These are phyloP conservation scores for Drosophila leonis DNA, from an alignment of 2,888 invertebrate species.

Conservation along the genomic window DNA sequence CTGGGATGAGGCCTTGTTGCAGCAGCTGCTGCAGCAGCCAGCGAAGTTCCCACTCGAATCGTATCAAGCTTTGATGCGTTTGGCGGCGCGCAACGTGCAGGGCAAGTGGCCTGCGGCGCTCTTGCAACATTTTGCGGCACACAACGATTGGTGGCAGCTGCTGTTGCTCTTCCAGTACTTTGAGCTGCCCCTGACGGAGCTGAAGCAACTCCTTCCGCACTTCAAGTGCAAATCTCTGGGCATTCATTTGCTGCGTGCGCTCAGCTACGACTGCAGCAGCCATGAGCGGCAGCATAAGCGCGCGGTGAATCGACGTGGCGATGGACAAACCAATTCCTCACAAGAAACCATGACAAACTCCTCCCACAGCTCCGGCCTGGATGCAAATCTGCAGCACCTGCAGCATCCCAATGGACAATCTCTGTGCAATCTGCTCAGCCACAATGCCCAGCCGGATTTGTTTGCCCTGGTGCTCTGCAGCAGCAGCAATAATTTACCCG, in stretches of 20 bases:
- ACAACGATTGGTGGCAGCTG: conserved; percentile 90
- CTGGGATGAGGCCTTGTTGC: conserved; percentile 69
- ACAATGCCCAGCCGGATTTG: conserved; percentile 74
- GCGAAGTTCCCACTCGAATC: conserved; percentile 76
- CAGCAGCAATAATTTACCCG: conserved; percentile 72
- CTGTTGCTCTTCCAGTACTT: conserved; percentile 90
- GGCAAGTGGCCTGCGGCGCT: conserved; percentile 80
- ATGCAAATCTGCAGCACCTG: conserved; percentile 57
- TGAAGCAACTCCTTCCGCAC: conserved; percentile 70
- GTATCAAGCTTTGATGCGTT: conserved; percentile 81
- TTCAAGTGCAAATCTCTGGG: conserved; percentile 78
- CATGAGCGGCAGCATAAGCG: conserved; percentile 59
- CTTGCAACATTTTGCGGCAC: conserved; percentile 87
- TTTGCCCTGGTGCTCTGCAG: conserved; percentile 84
- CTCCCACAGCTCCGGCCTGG: conserved; percentile 82
- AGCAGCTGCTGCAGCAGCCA: conserved; percentile 47
- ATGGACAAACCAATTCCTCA: conserved; percentile 72
- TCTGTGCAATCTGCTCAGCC: conserved; percentile 54
- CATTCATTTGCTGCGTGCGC: conserved; percentile 81
- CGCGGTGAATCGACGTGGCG: conserved; percentile 47
- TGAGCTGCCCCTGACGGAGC: conserved; percentile 87
- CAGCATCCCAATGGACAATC: conserved; percentile 50
- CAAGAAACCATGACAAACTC: conserved; percentile 78
- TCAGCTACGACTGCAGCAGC: conserved; percentile 68
- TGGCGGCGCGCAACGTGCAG: conserved; percentile 70